phyloP scores from a whole-genome alignment of 1,140 invertebrate species.

The Leptonema lineaticorne region DNA sequence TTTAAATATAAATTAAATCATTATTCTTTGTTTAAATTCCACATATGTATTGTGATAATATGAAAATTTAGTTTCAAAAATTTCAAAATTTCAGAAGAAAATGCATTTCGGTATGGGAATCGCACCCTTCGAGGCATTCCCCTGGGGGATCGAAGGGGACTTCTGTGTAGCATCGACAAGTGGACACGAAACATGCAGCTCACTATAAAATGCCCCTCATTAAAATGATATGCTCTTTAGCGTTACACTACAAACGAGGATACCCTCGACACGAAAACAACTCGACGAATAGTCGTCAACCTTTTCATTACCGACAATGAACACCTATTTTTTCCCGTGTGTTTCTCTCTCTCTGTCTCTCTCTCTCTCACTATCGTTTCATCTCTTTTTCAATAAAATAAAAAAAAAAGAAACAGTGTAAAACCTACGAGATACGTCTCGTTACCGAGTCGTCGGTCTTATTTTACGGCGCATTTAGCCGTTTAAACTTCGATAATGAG shows the following conservation, averaged over 20 bases:
- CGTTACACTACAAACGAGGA: not conserved
- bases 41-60: too few species aligned
- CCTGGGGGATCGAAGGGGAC: not conserved
- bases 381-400: not conserved
- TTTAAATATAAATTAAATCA: too few species aligned
- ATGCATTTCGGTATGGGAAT: not conserved
- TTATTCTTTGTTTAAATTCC: too few species aligned
- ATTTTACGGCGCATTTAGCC: not conserved
- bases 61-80: too few species aligned
- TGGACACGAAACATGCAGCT: not conserved
- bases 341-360: not conserved
- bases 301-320: not conserved
- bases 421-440: too few species aligned
- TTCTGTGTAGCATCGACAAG: not conserved
- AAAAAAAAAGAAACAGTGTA: not conserved
- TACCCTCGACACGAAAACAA: not conserved
- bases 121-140: too few species aligned
- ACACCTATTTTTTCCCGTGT: too few species aligned
- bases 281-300: not conserved
- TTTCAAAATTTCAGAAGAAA: too few species aligned
- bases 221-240: conserved; percentile 39
- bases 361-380: not conserved
- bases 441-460: not conserved
- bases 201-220: conserved; percentile 36
- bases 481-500: not conserved